Base-by-base conservation (phyloP, 2,113 vertebrate species). In the Diadophis punctatus region DNA sequence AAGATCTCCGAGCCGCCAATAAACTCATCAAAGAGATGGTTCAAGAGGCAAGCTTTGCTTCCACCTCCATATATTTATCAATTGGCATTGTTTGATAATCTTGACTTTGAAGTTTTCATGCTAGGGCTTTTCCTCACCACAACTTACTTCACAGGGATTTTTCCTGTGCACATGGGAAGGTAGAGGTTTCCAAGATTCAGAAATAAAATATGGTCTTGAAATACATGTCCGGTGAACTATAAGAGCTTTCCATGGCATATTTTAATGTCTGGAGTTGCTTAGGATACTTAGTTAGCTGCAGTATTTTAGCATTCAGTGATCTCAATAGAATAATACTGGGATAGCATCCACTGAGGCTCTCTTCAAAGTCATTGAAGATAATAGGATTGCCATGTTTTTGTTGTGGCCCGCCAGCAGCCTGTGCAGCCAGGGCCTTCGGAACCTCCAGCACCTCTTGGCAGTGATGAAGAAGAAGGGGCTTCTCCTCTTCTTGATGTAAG, bases 1-100 rank as follows among this genome's bases (percentile, higher is more conserved):
- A 99, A 96, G 99, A 99, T 96, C 98, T 99, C 60, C 97, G 98
- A 90, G 99, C 99, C 30, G 99, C 99, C 97, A 99, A 99, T 97
- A 99, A 99, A 94, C 98, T 99, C 94, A 99, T 99, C 95, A 99
- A 99, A 97, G 99, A 99, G 97, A 99, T 99, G 99, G 99, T 99
- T 93, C 99, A 99, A 96, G 99, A 99, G 98, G 99, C 99, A 93
- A 89, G 55, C 10, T 34, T 91, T 1, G 87, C 8, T 49, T 34
- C 88, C 55, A 14, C 8, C 43, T n/a, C 27, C 2, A 4, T 25
- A 53, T 90, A 8, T 51, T 22, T 80, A 43, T 27, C n/a, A n/a
- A 1, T 86, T 89, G 58, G 23, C 22, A 27, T 14, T 25, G 20
- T 86, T 90, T 63, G 23, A 43, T 30, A 30, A 49, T 49, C 25